These are phyloP conservation scores for Cryptoleucopteryx plumbea DNA, from an alignment of 2,113 vertebrate genomes.

Conservation along the genomic window DNA sequence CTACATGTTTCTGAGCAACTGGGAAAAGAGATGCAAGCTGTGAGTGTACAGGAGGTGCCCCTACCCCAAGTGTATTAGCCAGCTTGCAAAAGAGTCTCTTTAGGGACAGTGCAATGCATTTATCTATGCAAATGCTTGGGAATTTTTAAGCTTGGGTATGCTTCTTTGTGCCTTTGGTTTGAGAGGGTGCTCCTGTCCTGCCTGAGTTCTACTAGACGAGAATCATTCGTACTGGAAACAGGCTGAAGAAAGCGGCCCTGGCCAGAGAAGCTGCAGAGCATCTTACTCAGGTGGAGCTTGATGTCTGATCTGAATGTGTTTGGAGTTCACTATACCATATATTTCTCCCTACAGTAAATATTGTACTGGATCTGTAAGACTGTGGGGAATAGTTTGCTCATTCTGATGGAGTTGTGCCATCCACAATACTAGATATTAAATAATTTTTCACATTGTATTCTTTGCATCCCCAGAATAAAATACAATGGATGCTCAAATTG, in stretches of 20 bases:
- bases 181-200: background rate
- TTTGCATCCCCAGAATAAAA: background rate
- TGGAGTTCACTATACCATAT: background rate
- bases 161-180: background rate
- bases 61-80: background rate
- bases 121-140: background rate
- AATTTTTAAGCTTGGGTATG: background rate
- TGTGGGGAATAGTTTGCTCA: background rate
- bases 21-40: background rate
- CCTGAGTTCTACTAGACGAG: accelerated
- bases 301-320: background rate
- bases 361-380: background rate
- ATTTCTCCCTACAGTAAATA: background rate
- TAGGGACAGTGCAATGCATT: background rate
- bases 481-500: background rate
- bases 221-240: background rate
- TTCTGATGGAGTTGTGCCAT: background rate
- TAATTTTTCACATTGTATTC: background rate
- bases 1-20: background rate
- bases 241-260: background rate
- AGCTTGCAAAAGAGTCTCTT: background rate
- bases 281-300: background rate
- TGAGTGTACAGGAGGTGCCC: background rate
- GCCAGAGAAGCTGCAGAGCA: background rate
- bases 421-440: background rate